Conservation (phyloP, 2,113 vertebrate species). For the Syngnathus floridae region DNA sequence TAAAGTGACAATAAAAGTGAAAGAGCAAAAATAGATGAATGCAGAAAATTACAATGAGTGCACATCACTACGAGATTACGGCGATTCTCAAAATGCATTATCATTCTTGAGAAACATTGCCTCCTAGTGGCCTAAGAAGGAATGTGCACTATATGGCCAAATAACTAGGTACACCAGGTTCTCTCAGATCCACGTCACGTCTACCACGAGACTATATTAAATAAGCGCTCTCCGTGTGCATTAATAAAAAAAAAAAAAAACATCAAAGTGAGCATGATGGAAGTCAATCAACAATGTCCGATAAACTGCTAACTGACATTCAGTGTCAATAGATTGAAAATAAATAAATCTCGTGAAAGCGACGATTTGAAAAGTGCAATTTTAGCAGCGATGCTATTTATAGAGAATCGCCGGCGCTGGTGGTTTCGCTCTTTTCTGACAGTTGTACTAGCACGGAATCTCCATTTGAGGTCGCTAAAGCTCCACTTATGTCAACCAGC, state of each 20-base stretch:
- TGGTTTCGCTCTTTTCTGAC: neutral
- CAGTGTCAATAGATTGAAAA: neutral
- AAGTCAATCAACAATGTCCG: neutral
- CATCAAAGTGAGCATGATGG: neutral
- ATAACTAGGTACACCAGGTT: neutral
- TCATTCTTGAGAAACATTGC: conserved; percentile 41
- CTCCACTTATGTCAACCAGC: neutral
- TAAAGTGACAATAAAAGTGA: too few relatives aligned
- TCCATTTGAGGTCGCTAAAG: neutral
- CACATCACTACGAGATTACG: too few relatives aligned
- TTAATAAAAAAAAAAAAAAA: too few relatives aligned
- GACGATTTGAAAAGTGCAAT: neutral
- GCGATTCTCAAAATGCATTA: neutral
- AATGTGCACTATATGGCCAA: conserved; percentile 15
- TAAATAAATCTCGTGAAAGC: neutral
- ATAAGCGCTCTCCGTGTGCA: neutral
- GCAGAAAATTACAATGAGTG: too few relatives aligned
- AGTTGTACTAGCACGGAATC: neutral
- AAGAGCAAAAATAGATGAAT: too few relatives aligned
- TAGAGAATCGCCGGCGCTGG: neutral
- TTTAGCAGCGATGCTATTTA: neutral
- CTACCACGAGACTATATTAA: neutral
- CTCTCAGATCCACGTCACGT: neutral
- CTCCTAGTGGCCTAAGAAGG: conserved; percentile 35
- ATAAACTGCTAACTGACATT: neutral